These are phyloP conservation scores for Stegophylla sp. DNA, from an alignment of 2,888 invertebrate genomes.

Conservation along the genomic window DNA sequence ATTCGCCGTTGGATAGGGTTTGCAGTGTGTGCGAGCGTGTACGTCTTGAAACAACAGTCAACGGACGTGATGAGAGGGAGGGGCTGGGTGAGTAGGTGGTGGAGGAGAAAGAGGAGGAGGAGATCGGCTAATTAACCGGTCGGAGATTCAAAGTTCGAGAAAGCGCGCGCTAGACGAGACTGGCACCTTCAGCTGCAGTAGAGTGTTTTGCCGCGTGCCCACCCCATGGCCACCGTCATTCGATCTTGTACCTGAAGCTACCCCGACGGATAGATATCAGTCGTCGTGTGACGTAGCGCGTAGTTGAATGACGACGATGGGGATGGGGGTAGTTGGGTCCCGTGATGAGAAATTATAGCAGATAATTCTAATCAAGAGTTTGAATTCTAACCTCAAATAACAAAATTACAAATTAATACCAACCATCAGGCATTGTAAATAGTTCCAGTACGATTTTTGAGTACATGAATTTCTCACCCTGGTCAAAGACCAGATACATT, in stretches of 20 bases:
- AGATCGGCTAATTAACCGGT: constrained; percentile 34
- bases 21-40: neutral
- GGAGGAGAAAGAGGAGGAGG: too few relatives aligned
- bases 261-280: neutral
- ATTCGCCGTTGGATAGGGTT: constrained; percentile 20
- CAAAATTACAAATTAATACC: too few relatives aligned
- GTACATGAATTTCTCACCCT: too few relatives aligned
- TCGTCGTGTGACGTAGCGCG: neutral
- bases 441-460: too few relatives aligned
- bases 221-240: neutral
- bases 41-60: neutral
- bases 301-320: neutral
- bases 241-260: too few relatives aligned
- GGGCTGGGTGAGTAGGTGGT: too few relatives aligned
- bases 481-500: too few relatives aligned
- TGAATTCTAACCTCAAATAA: too few relatives aligned
- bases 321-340: too few relatives aligned
- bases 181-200: neutral
- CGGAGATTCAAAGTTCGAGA: constrained; percentile 13
- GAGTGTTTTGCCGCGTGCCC: neutral
- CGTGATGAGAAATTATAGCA: too few relatives aligned
- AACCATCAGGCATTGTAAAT: too few relatives aligned
- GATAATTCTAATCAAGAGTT: too few relatives aligned
- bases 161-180: neutral
- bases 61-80: neutral